phyloP scores from a whole-genome alignment of 2,888 invertebrate genomes.

The Drosophila ustulata region DNA sequence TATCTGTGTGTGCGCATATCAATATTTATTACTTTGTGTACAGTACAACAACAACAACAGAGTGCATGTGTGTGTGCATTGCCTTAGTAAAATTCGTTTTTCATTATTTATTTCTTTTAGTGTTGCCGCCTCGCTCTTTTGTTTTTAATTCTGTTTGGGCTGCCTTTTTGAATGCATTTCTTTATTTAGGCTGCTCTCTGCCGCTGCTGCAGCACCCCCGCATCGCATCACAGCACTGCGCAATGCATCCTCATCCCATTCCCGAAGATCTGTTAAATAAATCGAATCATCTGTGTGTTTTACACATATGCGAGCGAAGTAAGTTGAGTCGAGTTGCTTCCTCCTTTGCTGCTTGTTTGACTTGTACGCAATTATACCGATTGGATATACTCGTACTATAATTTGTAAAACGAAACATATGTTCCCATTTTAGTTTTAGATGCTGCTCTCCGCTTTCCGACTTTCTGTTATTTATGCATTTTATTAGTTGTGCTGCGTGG shows the following conservation, averaged over 20 bases:
- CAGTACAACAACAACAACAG: conserved; percentile 22
- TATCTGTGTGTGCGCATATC: conserved; percentile 58
- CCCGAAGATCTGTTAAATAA: conserved; percentile 66
- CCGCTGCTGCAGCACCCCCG: conserved; percentile 63
- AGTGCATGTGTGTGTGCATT: conserved; percentile 1
- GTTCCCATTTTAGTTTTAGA: conserved; percentile 75
- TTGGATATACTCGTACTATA: conserved; percentile 66
- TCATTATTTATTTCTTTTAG: conserved; percentile 68
- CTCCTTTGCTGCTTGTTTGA: conserved; percentile 7
- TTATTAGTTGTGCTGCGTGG: conserved; percentile 66
- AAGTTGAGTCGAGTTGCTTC: conserved; percentile 30
- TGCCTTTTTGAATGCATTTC: conserved; percentile 73
- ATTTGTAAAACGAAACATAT: conserved; percentile 77
- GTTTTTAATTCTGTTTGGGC: conserved; percentile 54
- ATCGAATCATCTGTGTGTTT: conserved; percentile 66
- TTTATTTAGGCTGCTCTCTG: conserved; percentile 76
- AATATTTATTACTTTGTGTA: conserved; percentile 74
- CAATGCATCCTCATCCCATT: conserved; percentile 11
- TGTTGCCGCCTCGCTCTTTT: conserved; percentile 51
- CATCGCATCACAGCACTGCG: conserved; percentile 23
- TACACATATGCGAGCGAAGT: neutral
- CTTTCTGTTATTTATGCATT: conserved; percentile 61
- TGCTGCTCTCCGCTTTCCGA: conserved; percentile 38
- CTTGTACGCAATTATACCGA: conserved; percentile 68
- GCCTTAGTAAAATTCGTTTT: conserved; percentile 56